Conservation (phyloP, 2,888 invertebrate genomes). For the Lasioglossum figueresi region DNA sequence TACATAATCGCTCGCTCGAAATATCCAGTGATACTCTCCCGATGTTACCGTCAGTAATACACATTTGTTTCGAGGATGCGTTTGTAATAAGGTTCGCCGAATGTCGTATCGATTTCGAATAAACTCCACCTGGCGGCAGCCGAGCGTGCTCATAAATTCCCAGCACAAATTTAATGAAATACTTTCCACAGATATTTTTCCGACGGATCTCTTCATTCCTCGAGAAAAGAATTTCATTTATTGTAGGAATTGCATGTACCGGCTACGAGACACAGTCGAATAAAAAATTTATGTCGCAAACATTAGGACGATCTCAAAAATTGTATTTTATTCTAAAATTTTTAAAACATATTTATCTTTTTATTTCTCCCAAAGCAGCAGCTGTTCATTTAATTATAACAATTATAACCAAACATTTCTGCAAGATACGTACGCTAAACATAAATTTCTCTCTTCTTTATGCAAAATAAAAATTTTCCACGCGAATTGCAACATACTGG, state of each 20-base stretch:
- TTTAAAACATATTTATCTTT: too few relatives aligned
- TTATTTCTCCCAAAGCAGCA: too few relatives aligned
- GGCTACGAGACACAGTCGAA: not conserved
- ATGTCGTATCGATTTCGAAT: slow-evolving; percentile 41
- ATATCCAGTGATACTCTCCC: not conserved
- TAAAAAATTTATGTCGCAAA: not conserved
- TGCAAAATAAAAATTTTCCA: too few relatives aligned
- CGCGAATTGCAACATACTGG: too few relatives aligned
- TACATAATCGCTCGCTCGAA: not conserved
- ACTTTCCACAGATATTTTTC: slow-evolving; percentile 8
- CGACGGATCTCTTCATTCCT: not conserved
- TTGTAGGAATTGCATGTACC: not conserved
- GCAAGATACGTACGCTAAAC: not conserved
- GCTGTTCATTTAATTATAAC: too few relatives aligned
- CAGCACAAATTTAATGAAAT: slow-evolving; percentile 40
- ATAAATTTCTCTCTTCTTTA: not conserved
- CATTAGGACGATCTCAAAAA: not conserved
- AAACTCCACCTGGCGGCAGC: slow-evolving; percentile 28
- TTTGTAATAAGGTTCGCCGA: slow-evolving; percentile 7
- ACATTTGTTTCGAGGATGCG: slow-evolving; percentile 7
- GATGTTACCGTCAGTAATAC: not conserved
- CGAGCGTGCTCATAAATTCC: slow-evolving; percentile 34
- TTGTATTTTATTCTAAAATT: not conserved
- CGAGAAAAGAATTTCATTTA: slow-evolving; percentile 16
- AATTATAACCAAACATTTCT: too few relatives aligned